Evolutionary conservation across 2,797 vertebrate species (phyloP), one percentile per base, ranked within the genome.

Genomic region (Myotis findleyi): DNA sequence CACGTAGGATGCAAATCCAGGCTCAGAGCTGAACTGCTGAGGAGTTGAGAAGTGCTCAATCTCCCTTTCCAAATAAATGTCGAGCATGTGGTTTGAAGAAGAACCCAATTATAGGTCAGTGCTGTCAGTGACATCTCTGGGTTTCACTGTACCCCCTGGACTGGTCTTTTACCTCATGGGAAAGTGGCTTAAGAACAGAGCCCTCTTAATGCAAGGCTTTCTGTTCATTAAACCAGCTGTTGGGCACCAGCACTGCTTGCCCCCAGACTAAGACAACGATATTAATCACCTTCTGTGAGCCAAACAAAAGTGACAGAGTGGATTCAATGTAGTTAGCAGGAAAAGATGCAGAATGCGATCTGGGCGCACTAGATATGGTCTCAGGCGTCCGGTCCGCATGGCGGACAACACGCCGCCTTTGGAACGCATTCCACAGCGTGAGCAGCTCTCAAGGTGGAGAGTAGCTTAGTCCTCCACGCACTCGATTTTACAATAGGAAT

Each of bases 401-500:
- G 44, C 8, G 2, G 66, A 27, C n/a, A 69, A 66, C 6, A 86
- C 0, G 0, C 0, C 41, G 51, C 44, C 25, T 73, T 91, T 30
- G 4, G 71, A 38, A 97, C 68, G 87, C 71, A 95, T 86, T 79
- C 36, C 64, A 18, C 2, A 64, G 86, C 57, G 86, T 21, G 75
- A 93, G 44, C 57, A 51, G 49, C 4, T 68, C 57, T 92, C 53
- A 44, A 85, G 68, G 93, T 81, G 41, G 76, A 89, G 89, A 87
- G 72, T 17, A 93, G 73, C 86, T 0, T 12, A 36, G 95, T 81
- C 80, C 89, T 91, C 83, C 72, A 51, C 21, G 77, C 89, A 81
- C 81, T 87, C 76, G 79, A 69, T 89, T 97, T 93, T 92, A 96
- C 44, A 98, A 94, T 38, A 55, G 89, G 95, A 96, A 94, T 94